Evolutionary conservation across 2,113 vertebrate species (phyloP), one percentile per base, ranked within the genome.

Genomic region (Microcebus ravelobensis): DNA sequence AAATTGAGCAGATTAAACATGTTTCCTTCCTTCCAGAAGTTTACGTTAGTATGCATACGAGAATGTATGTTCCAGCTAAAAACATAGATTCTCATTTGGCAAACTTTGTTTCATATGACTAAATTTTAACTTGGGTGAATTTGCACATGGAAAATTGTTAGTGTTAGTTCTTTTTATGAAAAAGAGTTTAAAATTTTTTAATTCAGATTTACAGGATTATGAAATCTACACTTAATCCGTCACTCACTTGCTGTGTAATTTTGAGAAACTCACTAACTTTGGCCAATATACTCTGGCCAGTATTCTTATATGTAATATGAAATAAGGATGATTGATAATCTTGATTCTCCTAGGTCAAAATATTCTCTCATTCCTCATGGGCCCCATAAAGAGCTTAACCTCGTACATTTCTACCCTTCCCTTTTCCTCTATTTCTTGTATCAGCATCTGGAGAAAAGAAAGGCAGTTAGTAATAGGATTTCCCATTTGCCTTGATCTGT

Each of bases 71-170:
- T 74, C 29, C 73, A 82, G 12, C 3, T 77, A 73, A 77, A 87
- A 80, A 34, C 18, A 1, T 76, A 80, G 42, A 77, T 67, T 86
- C 18, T 86, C 39, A 63, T 2, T 70, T 50, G 8, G 0, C 13
- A 70, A 61, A 67, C 0, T 13, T 29, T 80, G 68, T 68, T 85
- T n/a, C 3, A 8, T 59, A 4, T 42, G 10, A 3, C 2, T 52
- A 81, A 50, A 74, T 39, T 97, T 95, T 92, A 96, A 71, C 25
- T 73, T 27, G 5, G 23, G 1, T 45, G 65, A 20, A 86, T 57
- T 39, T 89, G 10, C 5, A 10, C 27, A 52, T 70, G 42, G 12
- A 82, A 71, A 77, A 57, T 82, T 68, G 3, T 34, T 39, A 34
- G 4, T 93, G 4, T 34, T 39, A 45, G 3, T 93, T 82, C 11